These are phyloP conservation scores for Numenius arquata DNA, from an alignment of 2,113 vertebrate genomes.

Conservation along the genomic window DNA sequence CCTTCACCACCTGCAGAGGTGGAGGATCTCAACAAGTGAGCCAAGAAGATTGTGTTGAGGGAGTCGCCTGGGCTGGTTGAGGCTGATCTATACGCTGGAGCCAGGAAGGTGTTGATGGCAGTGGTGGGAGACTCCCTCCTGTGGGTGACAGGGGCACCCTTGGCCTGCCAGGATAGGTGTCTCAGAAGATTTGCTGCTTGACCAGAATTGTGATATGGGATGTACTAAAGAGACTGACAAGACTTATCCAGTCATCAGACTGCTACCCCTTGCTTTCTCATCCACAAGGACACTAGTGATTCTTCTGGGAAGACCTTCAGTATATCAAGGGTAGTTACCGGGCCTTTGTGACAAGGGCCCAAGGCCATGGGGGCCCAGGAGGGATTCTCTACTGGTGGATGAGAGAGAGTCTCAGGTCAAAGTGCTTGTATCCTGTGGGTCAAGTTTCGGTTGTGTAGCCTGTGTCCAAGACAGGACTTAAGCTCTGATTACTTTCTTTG, in stretches of 20 bases:
- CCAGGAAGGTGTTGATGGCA: not conserved
- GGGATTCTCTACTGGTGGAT: not conserved
- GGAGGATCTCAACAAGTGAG: not conserved
- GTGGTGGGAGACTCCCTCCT: not conserved
- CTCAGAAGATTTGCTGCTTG: not conserved
- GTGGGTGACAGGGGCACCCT: not conserved
- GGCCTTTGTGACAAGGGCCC: not conserved
- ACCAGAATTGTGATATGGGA: not conserved
- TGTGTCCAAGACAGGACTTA: not conserved
- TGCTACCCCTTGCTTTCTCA: not conserved
- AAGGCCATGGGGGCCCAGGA: not conserved
- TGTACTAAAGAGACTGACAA: not conserved
- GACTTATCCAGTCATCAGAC: not conserved
- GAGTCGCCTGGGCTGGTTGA: not conserved
- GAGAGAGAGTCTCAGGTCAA: not conserved
- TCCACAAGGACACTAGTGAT: not conserved
- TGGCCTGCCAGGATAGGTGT: not conserved
- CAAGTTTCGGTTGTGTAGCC: not conserved
- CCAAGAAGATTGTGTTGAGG: not conserved
- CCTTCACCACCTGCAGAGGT: not conserved
- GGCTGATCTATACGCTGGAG: not conserved
- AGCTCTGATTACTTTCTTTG: not conserved
- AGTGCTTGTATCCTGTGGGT: not conserved
- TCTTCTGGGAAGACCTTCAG: not conserved
- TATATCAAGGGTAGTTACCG: not conserved